Evolutionary conservation across 2,797 vertebrate species (phyloP), one percentile per base, ranked within the genome.

Genomic region (Zalophus californianus): DNA sequence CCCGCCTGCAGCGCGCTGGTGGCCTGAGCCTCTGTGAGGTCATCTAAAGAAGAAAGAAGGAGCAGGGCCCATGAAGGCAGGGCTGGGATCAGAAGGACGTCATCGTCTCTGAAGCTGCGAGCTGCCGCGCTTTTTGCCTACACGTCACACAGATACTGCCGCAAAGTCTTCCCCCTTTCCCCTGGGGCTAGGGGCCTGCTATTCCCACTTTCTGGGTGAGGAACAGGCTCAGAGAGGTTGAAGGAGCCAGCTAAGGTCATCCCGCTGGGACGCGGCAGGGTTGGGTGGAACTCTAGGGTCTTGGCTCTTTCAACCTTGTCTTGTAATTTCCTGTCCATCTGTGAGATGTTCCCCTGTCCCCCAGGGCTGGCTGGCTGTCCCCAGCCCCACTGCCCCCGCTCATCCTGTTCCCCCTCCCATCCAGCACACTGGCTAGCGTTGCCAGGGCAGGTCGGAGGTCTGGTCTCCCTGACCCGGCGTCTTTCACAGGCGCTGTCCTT

Each of bases 31-130:
- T 52, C 20, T 6, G 0, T 6, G 23, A 8, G 12, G 23, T 32
- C 1, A 0, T n/a, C 68, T 41, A 5, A 15, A 44, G 38, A 38
- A 56, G 79, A 56, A 23, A 23, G 38, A 29, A 18, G 21, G 21
- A 38, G 32, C n/a, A 1, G 38, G 52, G 23, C 1, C 0, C 2
- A 8, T 7, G 70, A 50, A 11, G 27, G 27, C 18, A 16, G 48
- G 60, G 3, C 18, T 20, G 15, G 0, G 2, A 12, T 32, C 56
- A 1, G 0, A 1, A 27, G 27, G 48, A 10, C 21, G 2, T 6
- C 3, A 1, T 9, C 21, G 0, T 12, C 56, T 25, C 56, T 4
- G 38, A 7, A 64, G 32, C 29, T 2, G 23, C 7, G 3, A 0
- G 32, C 27, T 7, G 35, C 70, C 68, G 12, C 20, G 41, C 1